phyloP scores from a whole-genome alignment of 1,140 invertebrate genomes.

The Aleiodes sp. region DNA sequence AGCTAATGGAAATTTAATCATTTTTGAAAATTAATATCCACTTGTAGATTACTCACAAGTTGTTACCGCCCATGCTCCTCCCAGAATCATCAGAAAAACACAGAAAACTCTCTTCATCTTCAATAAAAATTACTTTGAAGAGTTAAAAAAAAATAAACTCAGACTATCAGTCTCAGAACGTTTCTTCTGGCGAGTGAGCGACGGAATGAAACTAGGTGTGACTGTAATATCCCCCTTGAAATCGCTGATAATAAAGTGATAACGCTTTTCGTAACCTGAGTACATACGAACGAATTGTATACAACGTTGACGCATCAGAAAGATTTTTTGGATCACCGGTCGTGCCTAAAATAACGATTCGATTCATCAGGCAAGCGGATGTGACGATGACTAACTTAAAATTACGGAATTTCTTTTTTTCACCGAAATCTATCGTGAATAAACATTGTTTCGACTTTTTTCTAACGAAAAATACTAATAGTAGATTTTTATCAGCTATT shows the following conservation, averaged over 20 bases:
- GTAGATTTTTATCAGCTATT: too few relatives aligned
- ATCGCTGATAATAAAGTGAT: constrained; percentile 19
- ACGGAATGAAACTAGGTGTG: neutral
- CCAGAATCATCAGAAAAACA: neutral
- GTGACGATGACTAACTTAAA: neutral
- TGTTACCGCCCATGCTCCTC: neutral
- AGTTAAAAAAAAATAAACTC: too few relatives aligned
- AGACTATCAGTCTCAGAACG: too few relatives aligned
- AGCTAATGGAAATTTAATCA: neutral
- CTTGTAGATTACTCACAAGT: neutral
- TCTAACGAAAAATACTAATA: too few relatives aligned
- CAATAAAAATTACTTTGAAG: neutral
- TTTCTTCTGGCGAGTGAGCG: neutral
- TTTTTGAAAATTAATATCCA: neutral
- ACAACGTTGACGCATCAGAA: neutral
- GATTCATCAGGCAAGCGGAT: constrained; percentile 3
- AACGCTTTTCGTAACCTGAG: neutral
- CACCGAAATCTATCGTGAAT: too few relatives aligned
- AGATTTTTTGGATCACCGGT: neutral
- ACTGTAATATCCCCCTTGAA: neutral
- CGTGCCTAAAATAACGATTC: neutral
- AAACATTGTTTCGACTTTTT: too few relatives aligned
- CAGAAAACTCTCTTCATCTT: neutral
- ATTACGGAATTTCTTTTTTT: neutral
- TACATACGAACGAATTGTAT: neutral